These are phyloP conservation scores for Trissolcus basalis DNA, from an alignment of 1,140 invertebrate genomes.

Conservation along the genomic window DNA sequence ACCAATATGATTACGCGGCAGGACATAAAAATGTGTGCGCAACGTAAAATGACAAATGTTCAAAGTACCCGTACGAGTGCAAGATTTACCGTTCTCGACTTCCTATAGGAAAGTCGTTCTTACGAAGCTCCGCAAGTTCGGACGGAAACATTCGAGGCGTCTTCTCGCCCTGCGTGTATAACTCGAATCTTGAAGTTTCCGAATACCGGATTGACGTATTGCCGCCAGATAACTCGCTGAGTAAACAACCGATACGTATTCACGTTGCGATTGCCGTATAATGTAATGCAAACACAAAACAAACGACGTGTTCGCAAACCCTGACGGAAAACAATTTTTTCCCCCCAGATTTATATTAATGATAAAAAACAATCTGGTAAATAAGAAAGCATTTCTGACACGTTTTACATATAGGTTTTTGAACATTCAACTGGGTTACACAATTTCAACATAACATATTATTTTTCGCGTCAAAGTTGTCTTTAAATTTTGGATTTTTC, in stretches of 20 bases:
- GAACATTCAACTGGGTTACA: too few relatives aligned
- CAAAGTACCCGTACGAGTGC: constrained; percentile 44
- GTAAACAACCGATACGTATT: constrained; percentile 70
- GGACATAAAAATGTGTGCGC: constrained; percentile 22
- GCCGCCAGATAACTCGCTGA: constrained; percentile 63
- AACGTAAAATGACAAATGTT: constrained; percentile 49
- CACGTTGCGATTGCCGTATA: constrained; percentile 4
- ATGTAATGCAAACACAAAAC: constrained; percentile 22
- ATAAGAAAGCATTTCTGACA: not conserved
- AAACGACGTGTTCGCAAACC: not conserved
- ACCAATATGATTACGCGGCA: constrained; percentile 28
- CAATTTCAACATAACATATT: too few relatives aligned
- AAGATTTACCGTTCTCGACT: constrained; percentile 51
- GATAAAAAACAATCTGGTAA: not conserved
- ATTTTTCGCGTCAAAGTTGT: too few relatives aligned
- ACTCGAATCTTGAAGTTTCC: constrained; percentile 46
- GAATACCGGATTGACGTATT: constrained; percentile 71
- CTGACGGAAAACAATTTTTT: too few relatives aligned
- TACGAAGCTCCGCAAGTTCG: constrained; percentile 24
- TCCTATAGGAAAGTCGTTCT: constrained; percentile 54
- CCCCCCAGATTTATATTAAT: constrained; percentile 7
- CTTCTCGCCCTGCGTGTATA: constrained; percentile 28
- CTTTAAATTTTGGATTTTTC: constrained; percentile 47
- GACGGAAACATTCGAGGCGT: constrained; percentile 33
- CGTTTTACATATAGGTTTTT: constrained; percentile 17